Percentiles rank a stretch among this genome's conserved stretches.
Evolutionary conservation across 2,113 vertebrate genomes (phyloP).

Genomic region (Sinocyclocheilus rhinocerous): DNA sequence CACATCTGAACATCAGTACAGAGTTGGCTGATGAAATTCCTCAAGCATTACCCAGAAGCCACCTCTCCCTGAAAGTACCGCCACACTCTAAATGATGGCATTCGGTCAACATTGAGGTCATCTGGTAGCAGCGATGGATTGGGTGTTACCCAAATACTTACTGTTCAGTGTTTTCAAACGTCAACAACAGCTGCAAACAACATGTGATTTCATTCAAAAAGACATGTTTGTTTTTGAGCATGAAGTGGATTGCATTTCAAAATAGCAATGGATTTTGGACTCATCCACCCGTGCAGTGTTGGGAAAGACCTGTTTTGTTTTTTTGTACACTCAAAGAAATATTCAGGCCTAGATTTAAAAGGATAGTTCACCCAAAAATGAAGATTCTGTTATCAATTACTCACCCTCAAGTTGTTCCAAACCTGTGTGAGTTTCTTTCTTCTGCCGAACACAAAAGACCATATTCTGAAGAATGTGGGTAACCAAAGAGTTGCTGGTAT

Average conservation of each 20-base stretch:
- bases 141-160: constrained; percentile 33
- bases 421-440: too few relatives aligned
- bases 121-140: constrained; percentile 9
- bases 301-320: not conserved
- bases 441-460: too few relatives aligned
- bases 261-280: constrained; percentile 15
- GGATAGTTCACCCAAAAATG: too few relatives aligned
- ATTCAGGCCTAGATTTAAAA: not conserved
- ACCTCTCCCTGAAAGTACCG: not conserved
- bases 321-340: not conserved
- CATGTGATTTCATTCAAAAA: constrained; percentile 8
- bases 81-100: constrained; percentile 16
- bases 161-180: not conserved
- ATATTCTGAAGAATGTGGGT: too few relatives aligned
- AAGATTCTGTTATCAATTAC: too few relatives aligned
- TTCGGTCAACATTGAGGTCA: constrained; percentile 42
- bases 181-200: constrained; percentile 27
- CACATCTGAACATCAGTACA: not conserved
- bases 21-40: not conserved
- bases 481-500: too few relatives aligned
- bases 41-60: not conserved
- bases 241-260: not conserved
- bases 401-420: too few relatives aligned
- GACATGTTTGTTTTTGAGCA: not conserved
- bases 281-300: not conserved